Percentiles rank a stretch among this genome's conserved stretches.
Conservation (phyloP, 2,113 vertebrate genomes). For the Mesocricetus auratus region DNA sequence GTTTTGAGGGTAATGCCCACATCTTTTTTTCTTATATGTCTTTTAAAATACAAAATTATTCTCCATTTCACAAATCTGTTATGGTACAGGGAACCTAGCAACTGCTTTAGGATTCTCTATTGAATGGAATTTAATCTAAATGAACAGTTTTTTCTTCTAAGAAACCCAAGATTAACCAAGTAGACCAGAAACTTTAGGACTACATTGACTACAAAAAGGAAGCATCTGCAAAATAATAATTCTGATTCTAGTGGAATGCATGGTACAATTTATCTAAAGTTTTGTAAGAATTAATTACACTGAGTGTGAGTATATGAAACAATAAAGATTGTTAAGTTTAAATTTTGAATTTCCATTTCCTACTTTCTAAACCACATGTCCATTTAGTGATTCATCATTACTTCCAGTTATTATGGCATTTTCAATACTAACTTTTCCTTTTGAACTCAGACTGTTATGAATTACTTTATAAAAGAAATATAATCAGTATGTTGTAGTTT, state of each 20-base stretch:
- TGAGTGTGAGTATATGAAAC: background rate
- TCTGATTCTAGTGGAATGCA: background rate
- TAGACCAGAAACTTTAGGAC: background rate
- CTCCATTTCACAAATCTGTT: background rate
- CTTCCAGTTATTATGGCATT: background rate
- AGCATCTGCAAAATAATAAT: constrained; percentile 10
- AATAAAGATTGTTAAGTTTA: constrained; percentile 15
- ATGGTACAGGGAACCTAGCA: background rate
- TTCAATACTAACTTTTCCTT: background rate
- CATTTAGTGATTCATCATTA: background rate
- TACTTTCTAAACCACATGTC: background rate
- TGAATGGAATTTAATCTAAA: constrained; percentile 43
- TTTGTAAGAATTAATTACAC: constrained; percentile 62
- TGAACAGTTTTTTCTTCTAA: background rate
- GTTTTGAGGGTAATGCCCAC: background rate
- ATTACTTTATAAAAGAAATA: constrained; percentile 10
- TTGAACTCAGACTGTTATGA: constrained; percentile 10
- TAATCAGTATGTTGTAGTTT: background rate
- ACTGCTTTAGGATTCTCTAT: constrained; percentile 39
- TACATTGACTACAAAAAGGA: constrained; percentile 36
- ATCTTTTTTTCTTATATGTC: constrained; percentile 9
- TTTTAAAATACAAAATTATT: background rate
- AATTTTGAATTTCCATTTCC: constrained; percentile 25
- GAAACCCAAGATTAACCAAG: constrained; percentile 22
- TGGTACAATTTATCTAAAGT: background rate